Base-by-base conservation (phyloP, 2,113 vertebrate genomes). In the Thalassoma bifasciatum region DNA sequence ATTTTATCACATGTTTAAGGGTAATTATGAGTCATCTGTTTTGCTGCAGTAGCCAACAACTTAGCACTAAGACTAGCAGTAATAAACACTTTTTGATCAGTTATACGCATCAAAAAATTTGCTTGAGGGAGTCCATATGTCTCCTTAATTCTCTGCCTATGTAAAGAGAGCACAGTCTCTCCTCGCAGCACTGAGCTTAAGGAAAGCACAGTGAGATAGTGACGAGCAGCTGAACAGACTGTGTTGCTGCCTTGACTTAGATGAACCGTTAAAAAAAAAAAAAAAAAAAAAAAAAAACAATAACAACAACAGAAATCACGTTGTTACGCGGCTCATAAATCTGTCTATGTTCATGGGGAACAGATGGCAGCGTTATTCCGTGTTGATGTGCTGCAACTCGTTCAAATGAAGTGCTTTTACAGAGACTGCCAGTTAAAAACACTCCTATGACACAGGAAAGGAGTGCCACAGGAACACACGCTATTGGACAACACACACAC, bases 331-430 rank as follows among this genome's bases (percentile, higher is more conserved):
- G 53, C 76, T 83, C 9, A 30, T 82, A 87, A 88, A 80, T 82
- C 50, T 64, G 5, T 17, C 37, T 11, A 38, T 5, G 34, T 84
- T 87, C 77, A 88, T 82, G 62, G 50, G 71, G 70, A 88, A 79
- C 89, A 89, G 88, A 87, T 88, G 87, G 88, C 56, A 37, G 74
- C 70, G 66, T 73, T 82, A 82, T 83, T 67, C 72, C 53, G 72
- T 67, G 77, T 79, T 79, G 69, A 75, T 86, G 81, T 81, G 52
- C 65, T 67, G 79, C 78, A 78, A 66, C 84, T 84, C 75, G 38
- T 81, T 82, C 60, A 77, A 69, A 86, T 82, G 36, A n/a, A 89
- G 67, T 53, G 72, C 75, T 82, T 79, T 62, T 83, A 58, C 58
- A 72, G 76, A 53, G 61, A 46, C 64, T 11, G n/a, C 54, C 38